A percentile compares a stretch with the other conserved stretches of the same genome.
These are phyloP conservation scores for Lepisosteus osseus DNA, from an alignment of 2,113 vertebrate genomes.

Conservation along the genomic window DNA sequence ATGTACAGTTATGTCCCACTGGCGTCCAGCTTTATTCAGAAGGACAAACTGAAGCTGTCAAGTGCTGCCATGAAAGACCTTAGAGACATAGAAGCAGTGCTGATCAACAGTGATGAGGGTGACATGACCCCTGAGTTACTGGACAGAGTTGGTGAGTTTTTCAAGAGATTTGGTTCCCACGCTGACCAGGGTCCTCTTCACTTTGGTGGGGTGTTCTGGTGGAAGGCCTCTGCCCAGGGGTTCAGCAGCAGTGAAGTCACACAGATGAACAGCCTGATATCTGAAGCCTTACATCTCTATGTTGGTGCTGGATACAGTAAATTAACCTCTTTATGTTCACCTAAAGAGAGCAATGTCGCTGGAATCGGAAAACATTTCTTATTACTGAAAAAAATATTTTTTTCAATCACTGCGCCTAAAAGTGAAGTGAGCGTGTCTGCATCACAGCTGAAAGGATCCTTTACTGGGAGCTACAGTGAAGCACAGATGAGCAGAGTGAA, in stretches of 20 bases:
- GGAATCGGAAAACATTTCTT: too few relatives aligned
- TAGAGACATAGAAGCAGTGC: constrained; percentile 14
- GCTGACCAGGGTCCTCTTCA: constrained; percentile 11
- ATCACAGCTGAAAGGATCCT: not conserved
- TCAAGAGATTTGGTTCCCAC: constrained; percentile 24
- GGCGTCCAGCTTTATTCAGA: constrained; percentile 8
- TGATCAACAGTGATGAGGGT: constrained; percentile 13
- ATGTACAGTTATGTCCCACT: constrained; percentile 18
- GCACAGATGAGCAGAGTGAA: constrained; percentile 16
- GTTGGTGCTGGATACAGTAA: constrained; percentile 14
- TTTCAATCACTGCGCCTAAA: too few relatives aligned
- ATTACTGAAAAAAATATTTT: too few relatives aligned
- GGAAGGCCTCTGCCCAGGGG: constrained; percentile 20
- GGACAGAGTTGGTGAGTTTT: not conserved
- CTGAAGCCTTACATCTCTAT: constrained; percentile 20
- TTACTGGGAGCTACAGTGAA: rapidly evolving
- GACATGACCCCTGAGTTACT: not conserved
- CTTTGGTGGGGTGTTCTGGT: constrained; percentile 25
- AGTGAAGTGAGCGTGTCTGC: rapidly evolving
- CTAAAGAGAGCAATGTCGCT: too few relatives aligned
- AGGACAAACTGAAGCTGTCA: constrained; percentile 7
- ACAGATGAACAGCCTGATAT: constrained; percentile 16
- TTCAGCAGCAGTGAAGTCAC: constrained; percentile 9
- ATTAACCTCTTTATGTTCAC: not conserved
- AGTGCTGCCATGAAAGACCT: constrained; percentile 5